Conservation (phyloP, 2,888 invertebrate species). For the Nysson spinosus region DNA sequence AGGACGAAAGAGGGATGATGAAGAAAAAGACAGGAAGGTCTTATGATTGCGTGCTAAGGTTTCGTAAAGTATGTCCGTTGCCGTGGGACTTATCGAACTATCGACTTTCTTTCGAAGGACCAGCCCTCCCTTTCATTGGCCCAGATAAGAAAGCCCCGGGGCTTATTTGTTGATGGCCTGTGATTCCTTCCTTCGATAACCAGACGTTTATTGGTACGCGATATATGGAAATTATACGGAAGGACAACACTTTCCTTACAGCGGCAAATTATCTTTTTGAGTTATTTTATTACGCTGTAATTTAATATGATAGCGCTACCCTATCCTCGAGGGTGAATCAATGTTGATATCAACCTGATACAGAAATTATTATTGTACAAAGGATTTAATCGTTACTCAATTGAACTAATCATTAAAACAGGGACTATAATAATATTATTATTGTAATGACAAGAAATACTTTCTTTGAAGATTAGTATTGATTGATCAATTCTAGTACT, state of each 20-base stretch:
- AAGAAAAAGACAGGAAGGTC: constrained; percentile 45
- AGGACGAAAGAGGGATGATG: neutral
- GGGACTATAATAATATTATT: too few relatives aligned
- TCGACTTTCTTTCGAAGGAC: constrained; percentile 61
- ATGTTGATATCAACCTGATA: too few relatives aligned
- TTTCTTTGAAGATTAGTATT: too few relatives aligned
- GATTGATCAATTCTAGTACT: too few relatives aligned
- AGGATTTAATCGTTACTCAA: too few relatives aligned
- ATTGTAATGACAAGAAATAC: too few relatives aligned
- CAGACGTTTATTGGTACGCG: constrained; percentile 41
- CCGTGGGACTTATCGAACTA: constrained; percentile 63
- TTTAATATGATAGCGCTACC: too few relatives aligned
- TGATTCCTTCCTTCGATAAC: constrained; percentile 32
- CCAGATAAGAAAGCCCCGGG: constrained; percentile 49
- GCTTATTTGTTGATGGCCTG: constrained; percentile 45
- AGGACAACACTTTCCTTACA: constrained; percentile 37
- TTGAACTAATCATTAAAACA: too few relatives aligned
- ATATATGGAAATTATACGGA: constrained; percentile 55
- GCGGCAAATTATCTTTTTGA: neutral
- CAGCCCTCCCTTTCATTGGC: constrained; percentile 55
- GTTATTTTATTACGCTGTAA: neutral
- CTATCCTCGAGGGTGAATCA: too few relatives aligned
- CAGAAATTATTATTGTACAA: too few relatives aligned
- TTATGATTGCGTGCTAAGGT: constrained; percentile 63
- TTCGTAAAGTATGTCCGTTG: constrained; percentile 61